A percentile compares a stretch with the other conserved stretches of the same genome.
Evolutionary conservation across 2,113 vertebrate species (phyloP).

Genomic region (Chaetura pelagica): DNA sequence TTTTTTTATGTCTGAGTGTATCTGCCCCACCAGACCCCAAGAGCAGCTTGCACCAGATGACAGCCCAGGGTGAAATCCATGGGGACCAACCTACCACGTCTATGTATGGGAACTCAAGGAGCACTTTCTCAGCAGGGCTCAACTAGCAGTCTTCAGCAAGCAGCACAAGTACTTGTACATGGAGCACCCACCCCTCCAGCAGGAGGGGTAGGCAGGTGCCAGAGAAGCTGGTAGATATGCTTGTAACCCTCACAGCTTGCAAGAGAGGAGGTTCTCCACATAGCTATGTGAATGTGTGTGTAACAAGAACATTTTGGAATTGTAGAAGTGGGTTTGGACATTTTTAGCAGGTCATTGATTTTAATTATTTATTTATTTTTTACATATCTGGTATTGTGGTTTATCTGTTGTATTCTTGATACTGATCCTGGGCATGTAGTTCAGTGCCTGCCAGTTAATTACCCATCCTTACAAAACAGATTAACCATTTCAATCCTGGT

Average conservation of each 20-base stretch:
- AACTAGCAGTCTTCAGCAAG: neutral
- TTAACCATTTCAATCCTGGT: neutral
- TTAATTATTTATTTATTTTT: neutral
- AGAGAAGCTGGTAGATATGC: neutral
- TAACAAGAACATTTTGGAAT: too few relatives aligned
- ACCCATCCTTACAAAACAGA: neutral
- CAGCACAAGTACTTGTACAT: rapidly evolving
- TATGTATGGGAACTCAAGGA: rapidly evolving
- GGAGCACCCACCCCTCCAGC: neutral
- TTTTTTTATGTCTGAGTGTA: too few relatives aligned
- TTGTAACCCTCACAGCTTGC: neutral
- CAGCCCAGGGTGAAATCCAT: neutral
- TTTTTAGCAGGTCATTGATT: neutral
- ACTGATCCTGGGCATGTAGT: neutral
- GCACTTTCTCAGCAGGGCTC: neutral
- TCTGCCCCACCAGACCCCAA: rapidly evolving
- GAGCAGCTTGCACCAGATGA: neutral
- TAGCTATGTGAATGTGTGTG: rapidly evolving
- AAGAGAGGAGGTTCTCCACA: neutral
- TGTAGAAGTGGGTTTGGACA: neutral
- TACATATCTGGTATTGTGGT: rapidly evolving
- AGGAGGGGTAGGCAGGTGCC: rapidly evolving
- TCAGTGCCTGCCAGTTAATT: neutral
- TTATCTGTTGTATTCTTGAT: neutral
- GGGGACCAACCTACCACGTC: neutral